Base-by-base conservation (phyloP, 2,888 invertebrate species). In the Xanthia icteritia region DNA sequence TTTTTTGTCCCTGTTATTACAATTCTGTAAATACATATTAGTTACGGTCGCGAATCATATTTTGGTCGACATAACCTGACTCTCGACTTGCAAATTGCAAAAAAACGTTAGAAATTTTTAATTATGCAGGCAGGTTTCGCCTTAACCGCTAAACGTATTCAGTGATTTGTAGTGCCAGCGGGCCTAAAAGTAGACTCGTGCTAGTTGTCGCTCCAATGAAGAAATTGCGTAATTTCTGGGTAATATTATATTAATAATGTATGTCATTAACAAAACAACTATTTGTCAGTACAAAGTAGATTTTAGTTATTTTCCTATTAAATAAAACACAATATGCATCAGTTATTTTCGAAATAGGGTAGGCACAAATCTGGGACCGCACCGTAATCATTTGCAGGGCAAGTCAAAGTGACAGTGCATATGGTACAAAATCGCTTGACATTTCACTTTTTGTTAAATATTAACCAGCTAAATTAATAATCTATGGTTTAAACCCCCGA, bases 201-300 rank as follows among this genome's bases (percentile, higher is more conserved):
- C 23, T n/a, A 17, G 36, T 36, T 36, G 17, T 48, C 17, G 13
- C 63, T 13, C 31, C n/a, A 63, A 63, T 66, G 58, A 60, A 31
- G 39, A 39, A 75, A 60, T 76, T 20, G 17, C 60, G 58, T 76
- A 76, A 60, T 42, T 66, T 65, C 11, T 39, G 5, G 1, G 27
- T 76, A 23, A 56, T 17, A 48, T 39, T 39, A 2, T 65, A n/a
- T n/a, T n/a, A 65, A 48, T 48, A 45, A 45, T 73, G 23, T 64
- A n/a, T 64, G 42, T 51, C 58, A n/a, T 60, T 13, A 36, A 36
- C 2, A 31, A 66, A 76, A 60, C 76, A 76, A 76, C 66, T 76
- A n/a, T 17, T 31, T 20, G 17, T 42, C 51, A 60, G 76, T 76
- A 76, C 76, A 76, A 76, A 76, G 60, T 76, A 76, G 58, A 60